Base-by-base conservation (phyloP, 92 coral and sea anemone genomes). In the Phymanthus crucifer region DNA sequence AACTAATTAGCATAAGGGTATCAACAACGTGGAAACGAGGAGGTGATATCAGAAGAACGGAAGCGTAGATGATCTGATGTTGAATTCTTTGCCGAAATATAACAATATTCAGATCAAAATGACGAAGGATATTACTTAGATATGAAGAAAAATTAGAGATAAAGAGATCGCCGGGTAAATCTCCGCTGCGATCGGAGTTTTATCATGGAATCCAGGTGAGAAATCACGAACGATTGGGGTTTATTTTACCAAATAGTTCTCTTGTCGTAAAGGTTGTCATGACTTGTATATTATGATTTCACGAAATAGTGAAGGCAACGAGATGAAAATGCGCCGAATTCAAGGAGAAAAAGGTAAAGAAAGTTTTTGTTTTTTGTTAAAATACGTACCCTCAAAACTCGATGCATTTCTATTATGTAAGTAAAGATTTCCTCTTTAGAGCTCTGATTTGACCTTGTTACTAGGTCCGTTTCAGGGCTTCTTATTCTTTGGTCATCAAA, bases 21-120 rank as follows among this genome's bases (percentile, higher is more conserved):
- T 77, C 45, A 70, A 27, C 68, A 71, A 61, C 81, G 58, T 77
- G 81, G 72, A 38, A 82, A 66, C 69, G 71, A 89, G 87, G 77
- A 50, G 73, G 87, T 89, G 89, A 85, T 75, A 84, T 85, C 92
- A 89, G 89, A 76, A 71, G 33, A 74, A 76, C 89, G 47, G 77
- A 86, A 86, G 86, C 83, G 91, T 45, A 45, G 93, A 89, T 89
- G 93, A 89, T 76, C 85, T 89, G 84, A 89, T 89, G 45, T 81
- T 61, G 68, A 54, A 3, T 48, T 71, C 57, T 80, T 57, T 47
- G 24, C 84, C 5, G 19, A 71, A 80, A 65, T 40, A 64, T 18
- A 82, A 14, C 37, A 74, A 73, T 50, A 48, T 38, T 40, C 21
- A n/a, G n/a, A 54, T 38, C 68, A 34, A 50, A 80, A 80, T 38